A percentile compares a stretch with the other conserved stretches of the same genome.
These are phyloP conservation scores for Amblyjoppa proteus DNA, from an alignment of 2,888 invertebrate genomes.

Conservation along the genomic window DNA sequence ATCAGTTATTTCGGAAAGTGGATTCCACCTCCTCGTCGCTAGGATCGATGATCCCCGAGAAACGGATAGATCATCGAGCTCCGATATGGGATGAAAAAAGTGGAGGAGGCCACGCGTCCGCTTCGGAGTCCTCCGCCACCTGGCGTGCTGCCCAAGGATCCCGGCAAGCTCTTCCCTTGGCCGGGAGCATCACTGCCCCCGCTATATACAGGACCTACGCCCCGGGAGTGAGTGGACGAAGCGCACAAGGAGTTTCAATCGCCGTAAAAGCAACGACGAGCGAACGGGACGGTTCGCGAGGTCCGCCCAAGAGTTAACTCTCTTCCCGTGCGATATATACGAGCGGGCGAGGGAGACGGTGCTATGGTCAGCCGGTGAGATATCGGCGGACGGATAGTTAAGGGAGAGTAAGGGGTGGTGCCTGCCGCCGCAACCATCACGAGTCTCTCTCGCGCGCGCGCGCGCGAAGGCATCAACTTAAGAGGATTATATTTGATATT, in stretches of 20 bases:
- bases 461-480: conserved; percentile 76
- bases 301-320: conserved; percentile 30
- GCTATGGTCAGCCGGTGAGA: conserved; percentile 81
- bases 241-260: conserved; percentile 79
- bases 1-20: conserved; percentile 35
- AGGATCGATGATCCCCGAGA: conserved; percentile 42
- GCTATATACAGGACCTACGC: conserved; percentile 2
- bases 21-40: background rate
- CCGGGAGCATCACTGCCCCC: conserved; percentile 44
- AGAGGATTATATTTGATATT: conserved; percentile 84
- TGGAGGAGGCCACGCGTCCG: conserved; percentile 42
- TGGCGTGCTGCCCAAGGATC: conserved; percentile 81
- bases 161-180: conserved; percentile 32
- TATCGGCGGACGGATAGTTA: conserved; percentile 73
- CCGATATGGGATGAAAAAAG: conserved; percentile 46
- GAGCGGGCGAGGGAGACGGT: conserved; percentile 49
- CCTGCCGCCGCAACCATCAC: conserved; percentile 48
- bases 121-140: conserved; percentile 76
- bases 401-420: conserved; percentile 33
- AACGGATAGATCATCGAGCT: conserved; percentile 40
- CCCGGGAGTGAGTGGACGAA: conserved; percentile 24
- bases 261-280: conserved; percentile 82
- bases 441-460: conserved; percentile 68
- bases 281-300: conserved; percentile 57
- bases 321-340: background rate